Base-by-base conservation (phyloP, 2,113 vertebrate genomes). In the Carassius auratus region DNA sequence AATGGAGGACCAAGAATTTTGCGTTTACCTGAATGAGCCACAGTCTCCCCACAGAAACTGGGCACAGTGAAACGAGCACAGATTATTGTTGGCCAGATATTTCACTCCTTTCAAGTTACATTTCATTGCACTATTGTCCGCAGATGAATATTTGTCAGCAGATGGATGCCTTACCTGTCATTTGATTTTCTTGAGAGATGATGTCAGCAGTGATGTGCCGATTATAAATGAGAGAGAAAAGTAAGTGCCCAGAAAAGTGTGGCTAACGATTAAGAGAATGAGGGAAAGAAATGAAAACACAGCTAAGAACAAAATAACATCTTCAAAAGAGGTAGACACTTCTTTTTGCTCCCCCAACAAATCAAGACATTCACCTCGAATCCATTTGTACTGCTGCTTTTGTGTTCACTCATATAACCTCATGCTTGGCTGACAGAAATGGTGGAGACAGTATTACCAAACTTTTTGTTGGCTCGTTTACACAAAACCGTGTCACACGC, bases 1-100 rank as follows among this genome's bases (percentile, higher is more conserved):
- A 91, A 85, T 81, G 83, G 84, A 82, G 62, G 52, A 85, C 48
- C 76, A 76, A 83, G 71, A 55, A 73, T 75, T 77, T 62, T 36
- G 42, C 59, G 5, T 33, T 91, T 77, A 91, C 86, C 85, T 89
- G 89, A 91, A 82, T 71, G 69, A 52, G 69, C 17, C 36, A 4
- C 64, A 38, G 66, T 61, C 48, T 88, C 36, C 23, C 62, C 38
- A 30, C 76, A 77, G 59, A 66, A 42, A 23, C 42, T 23, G 48
- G 76, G 17, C 81, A 48, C 62, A 71, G 23, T 23, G 33, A 84
- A 82, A 21, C 52, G 52, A 84, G 80, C 68, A 74, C 15, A 42
- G 59, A 83, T 57, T 55, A 84, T 62, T 83, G 36, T 76, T 79
- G 86, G 76, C 82, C 23, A 23, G 52, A 77, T 57, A 81, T 86